Base-by-base conservation (phyloP, 2,113 vertebrate species). In the Aviceda subcristata region DNA sequence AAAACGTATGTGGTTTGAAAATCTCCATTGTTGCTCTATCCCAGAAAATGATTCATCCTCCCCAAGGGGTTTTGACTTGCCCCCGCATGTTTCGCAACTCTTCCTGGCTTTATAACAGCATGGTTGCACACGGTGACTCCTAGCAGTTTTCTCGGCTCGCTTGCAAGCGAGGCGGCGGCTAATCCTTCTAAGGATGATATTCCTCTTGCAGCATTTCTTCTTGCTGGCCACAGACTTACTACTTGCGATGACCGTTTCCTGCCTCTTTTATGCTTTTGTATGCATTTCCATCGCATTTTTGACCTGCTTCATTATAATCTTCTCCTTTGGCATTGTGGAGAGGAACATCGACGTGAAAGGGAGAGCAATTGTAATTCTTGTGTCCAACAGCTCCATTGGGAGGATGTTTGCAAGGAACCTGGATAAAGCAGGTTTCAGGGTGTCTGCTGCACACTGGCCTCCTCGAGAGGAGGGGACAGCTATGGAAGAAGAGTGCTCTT, bases 151-250 rank as follows among this genome's bases (percentile, higher is more conserved):
- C 79, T 75, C 29, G 0, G 71, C 79, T 57, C 2, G 3, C 68
- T 41, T 24, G 17, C 3, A 11, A 93, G 79, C 0, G 3, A 94
- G 11, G 16, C 43, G 20, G 81, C 59, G 3, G 62, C 67, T 80
- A n/a, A 82, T 73, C 68, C 68, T 87, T 22, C 68, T 12, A 12
- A 80, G 0, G 0, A 98, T 97, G 97, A 85, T 93, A 45, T 74
- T 93, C 66, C 19, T 82, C 50, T 7, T 97, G 41, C 88, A 92
- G 56, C 20, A 67, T 15, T 71, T 96, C 53, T 83, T 96, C 75
- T 82, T 96, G 38, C 34, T 95, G 48, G 84, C 63, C 67, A 48
- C 72, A 50, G 98, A 98, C 93, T 36, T 98, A 21, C 6, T 88
- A 6, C 67, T 98, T 0, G 97, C 97, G 1, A 83, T 76, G 19